Percentiles rank a stretch among this genome's conserved stretches.
These are phyloP conservation scores for Anabacerthia variegaticeps DNA, from an alignment of 2,797 vertebrate genomes.

Conservation along the genomic window DNA sequence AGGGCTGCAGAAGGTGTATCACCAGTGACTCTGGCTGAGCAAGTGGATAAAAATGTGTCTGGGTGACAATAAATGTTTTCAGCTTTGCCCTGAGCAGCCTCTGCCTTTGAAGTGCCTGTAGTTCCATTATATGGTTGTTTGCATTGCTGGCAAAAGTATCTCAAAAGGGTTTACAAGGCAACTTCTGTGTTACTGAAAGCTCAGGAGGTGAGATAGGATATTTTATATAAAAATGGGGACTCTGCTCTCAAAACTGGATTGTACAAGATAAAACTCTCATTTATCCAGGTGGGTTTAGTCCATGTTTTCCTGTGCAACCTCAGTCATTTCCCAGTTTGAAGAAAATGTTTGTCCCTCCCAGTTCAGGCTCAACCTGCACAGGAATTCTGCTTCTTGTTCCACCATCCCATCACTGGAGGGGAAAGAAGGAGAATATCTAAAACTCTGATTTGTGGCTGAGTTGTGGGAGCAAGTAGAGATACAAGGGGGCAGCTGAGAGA, in stretches of 20 bases:
- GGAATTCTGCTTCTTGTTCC: neutral
- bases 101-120: constrained; percentile 26
- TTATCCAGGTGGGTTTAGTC: neutral
- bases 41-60: constrained; percentile 1
- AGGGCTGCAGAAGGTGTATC: neutral
- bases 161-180: neutral
- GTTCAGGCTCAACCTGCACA: neutral
- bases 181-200: accelerated
- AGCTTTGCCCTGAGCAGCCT: neutral
- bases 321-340: neutral
- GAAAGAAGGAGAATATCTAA: neutral
- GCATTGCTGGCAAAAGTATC: neutral
- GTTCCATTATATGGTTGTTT: constrained; percentile 17
- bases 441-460: neutral
- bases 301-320: neutral
- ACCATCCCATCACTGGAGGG: accelerated
- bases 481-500: neutral
- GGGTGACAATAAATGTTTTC: neutral
- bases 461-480: neutral
- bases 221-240: neutral
- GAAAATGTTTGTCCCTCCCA: neutral
- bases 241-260: neutral
- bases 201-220: neutral
- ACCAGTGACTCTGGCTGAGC: constrained; percentile 5
- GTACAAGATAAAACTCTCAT: neutral